phyloP scores from a whole-genome alignment of 2,113 vertebrate species.

The Salvator merianae region DNA sequence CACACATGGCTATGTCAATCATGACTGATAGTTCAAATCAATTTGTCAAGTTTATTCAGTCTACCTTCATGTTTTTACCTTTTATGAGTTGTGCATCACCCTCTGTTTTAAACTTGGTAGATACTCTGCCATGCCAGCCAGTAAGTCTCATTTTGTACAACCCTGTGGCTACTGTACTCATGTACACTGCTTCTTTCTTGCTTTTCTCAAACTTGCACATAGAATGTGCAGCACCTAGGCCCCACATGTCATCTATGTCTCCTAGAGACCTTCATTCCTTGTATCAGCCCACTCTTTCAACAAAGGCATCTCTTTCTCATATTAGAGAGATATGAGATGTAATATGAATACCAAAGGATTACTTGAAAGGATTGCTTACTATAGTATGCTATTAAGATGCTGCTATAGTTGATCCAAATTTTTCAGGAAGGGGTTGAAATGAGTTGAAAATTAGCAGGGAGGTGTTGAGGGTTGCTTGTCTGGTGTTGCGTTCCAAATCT shows the following conservation, averaged over 20 bases:
- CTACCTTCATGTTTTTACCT: neutral
- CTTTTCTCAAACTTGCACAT: neutral
- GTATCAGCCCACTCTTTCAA: neutral
- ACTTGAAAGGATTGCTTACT: conserved; percentile 18
- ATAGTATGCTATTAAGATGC: neutral
- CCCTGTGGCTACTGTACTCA: neutral
- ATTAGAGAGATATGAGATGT: conserved; percentile 1
- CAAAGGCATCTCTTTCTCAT: neutral
- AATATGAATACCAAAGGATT: conserved; percentile 22
- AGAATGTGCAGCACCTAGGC: no score
- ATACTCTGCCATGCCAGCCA: neutral
- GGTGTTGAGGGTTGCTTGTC: conserved; percentile 45
- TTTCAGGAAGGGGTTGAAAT: conserved; percentile 45
- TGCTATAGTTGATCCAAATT: conserved; percentile 20
- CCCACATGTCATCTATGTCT: neutral
- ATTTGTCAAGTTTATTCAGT: neutral
- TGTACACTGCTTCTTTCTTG: neutral
- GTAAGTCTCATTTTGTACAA: neutral
- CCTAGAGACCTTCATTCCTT: neutral
- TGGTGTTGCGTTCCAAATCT: conserved; percentile 27
- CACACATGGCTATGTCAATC: neutral
- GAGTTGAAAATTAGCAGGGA: conserved; percentile 42
- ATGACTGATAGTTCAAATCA: neutral
- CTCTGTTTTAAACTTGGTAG: neutral
- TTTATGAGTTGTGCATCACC: neutral